A percentile compares a stretch with the other conserved stretches of the same genome.
These are phyloP conservation scores for Cyanistes caeruleus DNA, from an alignment of 2,113 vertebrate genomes.

Conservation along the genomic window DNA sequence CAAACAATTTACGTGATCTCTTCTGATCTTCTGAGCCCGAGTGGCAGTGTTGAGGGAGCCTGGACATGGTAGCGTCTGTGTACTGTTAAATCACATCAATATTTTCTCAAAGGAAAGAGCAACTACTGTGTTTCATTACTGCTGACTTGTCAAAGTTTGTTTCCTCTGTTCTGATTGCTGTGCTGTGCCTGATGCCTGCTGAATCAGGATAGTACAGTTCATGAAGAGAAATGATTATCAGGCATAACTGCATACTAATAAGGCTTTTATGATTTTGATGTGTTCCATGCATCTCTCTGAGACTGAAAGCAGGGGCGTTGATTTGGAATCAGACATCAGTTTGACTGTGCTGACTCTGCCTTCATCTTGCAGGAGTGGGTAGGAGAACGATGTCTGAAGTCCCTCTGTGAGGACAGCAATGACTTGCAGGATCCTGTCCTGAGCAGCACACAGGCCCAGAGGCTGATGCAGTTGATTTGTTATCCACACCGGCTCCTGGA, in stretches of 20 bases:
- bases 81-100: background rate
- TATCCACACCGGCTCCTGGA: constrained; percentile 96
- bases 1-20: background rate
- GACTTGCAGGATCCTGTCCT: constrained; percentile 97
- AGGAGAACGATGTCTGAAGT: constrained; percentile 95
- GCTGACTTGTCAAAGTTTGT: constrained; percentile 24
- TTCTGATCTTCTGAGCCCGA: background rate
- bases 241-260: background rate
- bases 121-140: background rate
- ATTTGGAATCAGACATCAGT: background rate
- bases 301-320: background rate
- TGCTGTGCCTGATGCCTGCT: background rate
- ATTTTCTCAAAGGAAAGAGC: background rate
- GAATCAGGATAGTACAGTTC: constrained; percentile 8
- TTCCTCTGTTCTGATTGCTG: constrained; percentile 28
- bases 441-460: constrained; percentile 95
- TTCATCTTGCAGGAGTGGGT: constrained; percentile 89
- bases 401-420: constrained; percentile 97
- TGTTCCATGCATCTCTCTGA: background rate
- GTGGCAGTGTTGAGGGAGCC: background rate
- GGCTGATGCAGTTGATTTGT: constrained; percentile 97
- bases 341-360: constrained; percentile 20
- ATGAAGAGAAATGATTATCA: constrained; percentile 31
- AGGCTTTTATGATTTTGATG: constrained; percentile 1
- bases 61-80: background rate